These are phyloP conservation scores for Heliothis peltigera DNA, from an alignment of 2,888 invertebrate genomes.

Conservation along the genomic window DNA sequence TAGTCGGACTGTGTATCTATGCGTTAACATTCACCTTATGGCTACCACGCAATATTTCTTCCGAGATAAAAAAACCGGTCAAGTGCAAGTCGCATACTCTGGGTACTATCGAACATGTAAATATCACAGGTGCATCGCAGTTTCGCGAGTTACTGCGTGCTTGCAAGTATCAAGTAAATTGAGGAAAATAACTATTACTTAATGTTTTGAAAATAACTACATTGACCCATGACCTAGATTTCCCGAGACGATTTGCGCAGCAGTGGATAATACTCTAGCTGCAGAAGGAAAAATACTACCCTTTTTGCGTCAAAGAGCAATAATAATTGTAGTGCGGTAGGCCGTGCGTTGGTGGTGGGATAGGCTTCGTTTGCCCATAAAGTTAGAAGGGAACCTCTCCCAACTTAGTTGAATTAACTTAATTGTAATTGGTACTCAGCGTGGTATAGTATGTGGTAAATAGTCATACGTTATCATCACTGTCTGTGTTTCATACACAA, in stretches of 20 bases:
- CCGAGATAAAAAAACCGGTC: no score
- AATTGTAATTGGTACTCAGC: constrained; percentile 12
- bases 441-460: no score
- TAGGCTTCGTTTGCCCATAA: neutral
- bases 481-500: constrained; percentile 37
- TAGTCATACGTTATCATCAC: constrained; percentile 11
- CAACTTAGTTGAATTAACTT: neutral
- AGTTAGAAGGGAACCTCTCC: neutral
- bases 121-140: neutral
- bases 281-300: neutral
- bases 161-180: constrained; percentile 5
- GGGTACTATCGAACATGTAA: no score
- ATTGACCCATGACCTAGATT: constrained; percentile 30
- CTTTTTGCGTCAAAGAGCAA: neutral
- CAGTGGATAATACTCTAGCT: neutral
- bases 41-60: no score
- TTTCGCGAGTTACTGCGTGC: neutral
- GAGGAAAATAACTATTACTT: constrained; percentile 14
- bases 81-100: no score
- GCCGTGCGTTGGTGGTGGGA: neutral
- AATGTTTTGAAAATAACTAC: constrained; percentile 20
- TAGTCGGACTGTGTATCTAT: no score
- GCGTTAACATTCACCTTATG: no score
- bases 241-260: constrained; percentile 29
- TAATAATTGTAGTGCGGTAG: no score